These are phyloP conservation scores for Callitettix versicolor DNA, from an alignment of 1,140 invertebrate species.

Conservation along the genomic window DNA sequence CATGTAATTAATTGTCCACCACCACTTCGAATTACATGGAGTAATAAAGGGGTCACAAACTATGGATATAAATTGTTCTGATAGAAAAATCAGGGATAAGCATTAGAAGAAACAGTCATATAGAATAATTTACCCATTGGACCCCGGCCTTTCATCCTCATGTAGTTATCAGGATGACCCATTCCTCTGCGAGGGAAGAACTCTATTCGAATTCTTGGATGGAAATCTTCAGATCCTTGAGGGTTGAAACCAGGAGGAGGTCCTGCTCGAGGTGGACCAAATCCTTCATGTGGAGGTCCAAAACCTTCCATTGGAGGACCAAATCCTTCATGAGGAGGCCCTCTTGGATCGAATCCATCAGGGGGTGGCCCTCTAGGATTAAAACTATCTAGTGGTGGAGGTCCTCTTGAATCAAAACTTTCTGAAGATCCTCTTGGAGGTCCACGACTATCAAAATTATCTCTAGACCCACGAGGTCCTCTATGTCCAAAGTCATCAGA, in stretches of 20 bases:
- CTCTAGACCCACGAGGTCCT: not conserved
- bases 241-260: constrained; percentile 34
- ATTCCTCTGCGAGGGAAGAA: constrained; percentile 2
- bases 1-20: too few species aligned
- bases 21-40: too few species aligned
- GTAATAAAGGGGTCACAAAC: too few species aligned
- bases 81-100: too few species aligned
- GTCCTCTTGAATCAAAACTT: constrained; percentile 1
- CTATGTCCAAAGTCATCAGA: not conserved
- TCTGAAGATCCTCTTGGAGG: constrained; percentile 8
- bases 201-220: constrained; percentile 23
- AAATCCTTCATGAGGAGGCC: constrained; percentile 34
- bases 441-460: not conserved
- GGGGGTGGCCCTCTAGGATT: constrained; percentile 24
- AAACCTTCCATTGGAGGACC: constrained; percentile 23
- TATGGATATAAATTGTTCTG: too few species aligned
- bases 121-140: constrained; percentile 6
- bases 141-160: not conserved
- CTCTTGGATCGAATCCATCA: constrained; percentile 30
- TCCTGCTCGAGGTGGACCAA: constrained; percentile 26
- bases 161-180: not conserved
- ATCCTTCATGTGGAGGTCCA: constrained; percentile 33
- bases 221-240: constrained; percentile 31
- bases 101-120: too few species aligned
- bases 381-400: constrained; percentile 25